Evolutionary conservation across 2,113 vertebrate species (phyloP), one percentile per base, ranked within the genome.

Genomic region (Dicrurus megarhynchus): DNA sequence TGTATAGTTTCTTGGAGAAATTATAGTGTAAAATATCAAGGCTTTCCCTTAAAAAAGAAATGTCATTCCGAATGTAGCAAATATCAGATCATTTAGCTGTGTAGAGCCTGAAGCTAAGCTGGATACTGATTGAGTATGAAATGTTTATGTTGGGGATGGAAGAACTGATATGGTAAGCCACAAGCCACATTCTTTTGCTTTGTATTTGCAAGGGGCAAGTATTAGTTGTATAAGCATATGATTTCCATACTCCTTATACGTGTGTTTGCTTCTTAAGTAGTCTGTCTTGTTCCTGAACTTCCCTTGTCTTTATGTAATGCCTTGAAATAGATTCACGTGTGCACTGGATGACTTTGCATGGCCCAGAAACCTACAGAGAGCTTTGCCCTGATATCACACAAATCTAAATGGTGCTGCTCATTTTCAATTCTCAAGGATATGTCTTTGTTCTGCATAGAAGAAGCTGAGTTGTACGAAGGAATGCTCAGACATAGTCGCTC

Each of bases 121-220:
- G 59, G 84, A 94, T 95, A 14, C 64, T 97, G 93, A 97, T 85
- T 93, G 86, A 91, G n/a, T 89, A 83, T 93, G 96, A 97, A 96
- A 96, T 96, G 94, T 97, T 96, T 96, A 84, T 82, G 76, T 50
- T 93, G 79, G 10, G 63, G 52, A 89, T 3, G 6, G 91, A 93
- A 92, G 82, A 95, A 55, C 68, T 32, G 64, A 89, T 95, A 89
- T 12, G 21, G 75, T 90, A 94, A 95, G 73, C 82, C 63, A 76
- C 74, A 87, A 95, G 65, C 73, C 74, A 67, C 80, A 33, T 94
- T 88, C 42, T 87, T 96, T 91, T 83, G 42, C 79, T 97, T 94
- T 95, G 3, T 63, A 24, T 93, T 96, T 93, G 74, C 47, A 82
- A 87, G 65, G n/a, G 44, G 69, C 60, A 56, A 77, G 49, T 65